These are phyloP conservation scores for Aphodius granarius DNA, from an alignment of 2,888 invertebrate species.

Conservation along the genomic window DNA sequence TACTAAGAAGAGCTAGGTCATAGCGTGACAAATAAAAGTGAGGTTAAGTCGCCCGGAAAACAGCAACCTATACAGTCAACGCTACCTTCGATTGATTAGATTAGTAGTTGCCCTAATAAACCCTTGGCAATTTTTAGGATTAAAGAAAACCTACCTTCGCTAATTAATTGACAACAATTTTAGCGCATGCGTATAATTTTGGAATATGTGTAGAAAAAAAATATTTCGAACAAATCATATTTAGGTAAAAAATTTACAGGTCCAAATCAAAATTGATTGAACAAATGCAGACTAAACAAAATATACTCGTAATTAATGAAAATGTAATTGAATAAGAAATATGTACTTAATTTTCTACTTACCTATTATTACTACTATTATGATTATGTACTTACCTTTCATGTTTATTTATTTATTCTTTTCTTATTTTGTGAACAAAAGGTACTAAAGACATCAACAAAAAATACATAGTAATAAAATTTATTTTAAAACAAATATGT, in stretches of 20 bases:
- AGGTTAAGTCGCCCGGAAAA: neutral
- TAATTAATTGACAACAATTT: neutral
- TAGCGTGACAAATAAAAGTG: neutral
- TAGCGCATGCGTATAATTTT: neutral
- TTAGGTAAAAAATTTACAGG: neutral
- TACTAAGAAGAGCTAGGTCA: neutral
- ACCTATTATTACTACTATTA: too few species aligned
- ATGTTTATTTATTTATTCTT: too few species aligned
- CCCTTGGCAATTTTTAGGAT: neutral
- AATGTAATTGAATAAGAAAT: too few species aligned
- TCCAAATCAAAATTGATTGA: too few species aligned
- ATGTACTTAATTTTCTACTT: too few species aligned
- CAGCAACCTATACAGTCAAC: neutral
- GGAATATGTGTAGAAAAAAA: neutral
- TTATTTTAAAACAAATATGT: neutral
- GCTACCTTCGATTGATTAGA: neutral
- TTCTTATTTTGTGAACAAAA: too few species aligned
- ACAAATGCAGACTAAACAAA: too few species aligned
- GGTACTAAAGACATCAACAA: too few species aligned
- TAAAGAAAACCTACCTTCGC: neutral
- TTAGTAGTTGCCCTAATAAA: neutral
- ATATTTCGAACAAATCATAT: neutral
- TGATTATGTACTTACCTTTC: too few species aligned
- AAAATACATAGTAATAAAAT: neutral
- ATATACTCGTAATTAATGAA: too few species aligned